phyloP scores from a whole-genome alignment of 2,113 vertebrate genomes.

The Microtus ochrogaster region DNA sequence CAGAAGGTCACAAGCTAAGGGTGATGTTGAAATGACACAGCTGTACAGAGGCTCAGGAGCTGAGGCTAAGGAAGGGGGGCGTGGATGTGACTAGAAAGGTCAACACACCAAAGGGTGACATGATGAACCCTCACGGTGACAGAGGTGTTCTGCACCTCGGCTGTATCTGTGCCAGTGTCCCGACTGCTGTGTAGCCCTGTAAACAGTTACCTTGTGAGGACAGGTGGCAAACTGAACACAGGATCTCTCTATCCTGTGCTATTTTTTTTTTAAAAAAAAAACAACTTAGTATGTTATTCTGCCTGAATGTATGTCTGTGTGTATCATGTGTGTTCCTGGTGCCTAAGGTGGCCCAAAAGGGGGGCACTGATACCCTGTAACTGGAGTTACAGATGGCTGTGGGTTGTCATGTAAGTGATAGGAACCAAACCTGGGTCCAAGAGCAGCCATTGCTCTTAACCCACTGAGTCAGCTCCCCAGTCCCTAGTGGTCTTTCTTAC shows the following conservation, averaged over 20 bases:
- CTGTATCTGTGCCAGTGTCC: not conserved
- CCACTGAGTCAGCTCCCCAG: not conserved
- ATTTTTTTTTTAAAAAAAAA: not conserved
- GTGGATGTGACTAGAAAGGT: not conserved
- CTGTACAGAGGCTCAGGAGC: not conserved
- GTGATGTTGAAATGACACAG: not conserved
- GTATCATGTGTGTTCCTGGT: not conserved
- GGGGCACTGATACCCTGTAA: not conserved
- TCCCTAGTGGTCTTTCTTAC: not conserved
- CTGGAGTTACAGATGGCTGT: not conserved
- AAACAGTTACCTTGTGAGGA: not conserved
- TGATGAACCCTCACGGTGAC: not conserved
- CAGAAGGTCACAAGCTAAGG: too few relatives aligned
- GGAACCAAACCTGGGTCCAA: not conserved
- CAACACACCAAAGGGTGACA: not conserved
- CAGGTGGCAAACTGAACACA: not conserved
- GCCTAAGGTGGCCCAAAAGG: not conserved
- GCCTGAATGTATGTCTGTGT: not conserved
- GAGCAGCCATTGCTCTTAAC: not conserved
- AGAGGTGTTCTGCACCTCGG: not conserved
- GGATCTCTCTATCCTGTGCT: not conserved
- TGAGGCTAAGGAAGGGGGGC: rapidly evolving
- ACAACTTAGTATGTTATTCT: not conserved
- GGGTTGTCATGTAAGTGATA: not conserved
- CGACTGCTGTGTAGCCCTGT: not conserved